phyloP scores from a whole-genome alignment of 2,888 invertebrate species.

The Eudasyphora cyanicolor region DNA sequence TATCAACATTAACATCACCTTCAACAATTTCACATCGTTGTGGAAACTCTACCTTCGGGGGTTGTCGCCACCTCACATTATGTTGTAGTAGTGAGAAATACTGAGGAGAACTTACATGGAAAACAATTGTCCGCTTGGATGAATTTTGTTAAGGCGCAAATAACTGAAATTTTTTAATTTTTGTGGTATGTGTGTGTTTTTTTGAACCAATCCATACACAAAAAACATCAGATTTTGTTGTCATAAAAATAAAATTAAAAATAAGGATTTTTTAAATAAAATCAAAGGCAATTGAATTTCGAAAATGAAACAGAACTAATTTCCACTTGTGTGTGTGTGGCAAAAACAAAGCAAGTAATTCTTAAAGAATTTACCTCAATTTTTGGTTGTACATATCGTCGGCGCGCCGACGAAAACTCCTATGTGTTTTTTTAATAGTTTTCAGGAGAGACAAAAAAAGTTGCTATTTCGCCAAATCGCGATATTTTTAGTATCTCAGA shows the following conservation, averaged over 20 bases:
- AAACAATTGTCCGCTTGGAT: conserved; percentile 80
- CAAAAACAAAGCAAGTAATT: conserved; percentile 8
- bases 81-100: background rate
- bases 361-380: background rate
- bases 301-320: conserved; percentile 34
- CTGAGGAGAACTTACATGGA: conserved; percentile 77
- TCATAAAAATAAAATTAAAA: conserved; percentile 51
- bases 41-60: conserved; percentile 15
- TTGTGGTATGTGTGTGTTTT: conserved; percentile 47
- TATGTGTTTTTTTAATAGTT: too few species aligned
- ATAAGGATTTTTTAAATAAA: conserved; percentile 31
- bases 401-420: too few species aligned
- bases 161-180: conserved; percentile 78
- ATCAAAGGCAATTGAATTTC: conserved; percentile 52
- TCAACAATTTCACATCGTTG: background rate
- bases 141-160: conserved; percentile 73
- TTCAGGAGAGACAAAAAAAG: too few species aligned
- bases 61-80: background rate
- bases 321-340: background rate
- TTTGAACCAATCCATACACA: conserved; percentile 63
- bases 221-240: conserved; percentile 53
- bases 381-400: too few species aligned
- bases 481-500: too few species aligned
- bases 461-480: too few species aligned
- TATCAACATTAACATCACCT: background rate